These are phyloP conservation scores for Habroteleia sp. DNA, from an alignment of 2,888 invertebrate species.

Conservation along the genomic window DNA sequence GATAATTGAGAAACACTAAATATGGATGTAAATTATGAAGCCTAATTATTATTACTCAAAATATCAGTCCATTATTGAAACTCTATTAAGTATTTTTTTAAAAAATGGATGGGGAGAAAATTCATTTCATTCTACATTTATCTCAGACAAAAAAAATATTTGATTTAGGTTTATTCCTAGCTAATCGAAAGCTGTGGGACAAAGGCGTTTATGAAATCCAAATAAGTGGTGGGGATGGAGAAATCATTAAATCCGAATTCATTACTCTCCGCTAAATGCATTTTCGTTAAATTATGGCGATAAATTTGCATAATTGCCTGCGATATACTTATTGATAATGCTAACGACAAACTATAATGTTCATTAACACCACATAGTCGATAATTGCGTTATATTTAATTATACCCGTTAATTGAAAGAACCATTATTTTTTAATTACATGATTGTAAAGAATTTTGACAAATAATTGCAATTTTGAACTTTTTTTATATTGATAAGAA, in stretches of 20 bases:
- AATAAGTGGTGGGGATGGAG: not conserved
- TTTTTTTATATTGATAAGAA: too few relatives aligned
- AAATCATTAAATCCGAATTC: not conserved
- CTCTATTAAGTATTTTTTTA: too few relatives aligned
- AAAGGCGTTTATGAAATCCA: conserved; percentile 3
- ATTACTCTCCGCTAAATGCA: conserved; percentile 8
- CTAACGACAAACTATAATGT: conserved; percentile 3
- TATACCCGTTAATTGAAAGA: not conserved
- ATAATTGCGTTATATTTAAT: not conserved
- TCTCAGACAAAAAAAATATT: too few relatives aligned
- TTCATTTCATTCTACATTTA: too few relatives aligned
- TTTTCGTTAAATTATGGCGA: not conserved
- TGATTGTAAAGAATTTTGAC: too few relatives aligned
- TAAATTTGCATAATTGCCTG: conserved; percentile 21
- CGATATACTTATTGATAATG: conserved; percentile 9
- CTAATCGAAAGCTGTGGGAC: not conserved
- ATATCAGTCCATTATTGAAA: too few relatives aligned
- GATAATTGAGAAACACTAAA: too few relatives aligned
- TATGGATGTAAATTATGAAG: too few relatives aligned
- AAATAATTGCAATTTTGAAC: too few relatives aligned
- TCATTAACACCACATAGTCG: not conserved
- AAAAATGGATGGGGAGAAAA: too few relatives aligned
- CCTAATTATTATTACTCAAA: too few relatives aligned
- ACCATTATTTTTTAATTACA: not conserved
- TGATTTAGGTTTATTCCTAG: not conserved